Conservation (phyloP, 2,797 vertebrate species). For the Coracias cyanogaster region DNA sequence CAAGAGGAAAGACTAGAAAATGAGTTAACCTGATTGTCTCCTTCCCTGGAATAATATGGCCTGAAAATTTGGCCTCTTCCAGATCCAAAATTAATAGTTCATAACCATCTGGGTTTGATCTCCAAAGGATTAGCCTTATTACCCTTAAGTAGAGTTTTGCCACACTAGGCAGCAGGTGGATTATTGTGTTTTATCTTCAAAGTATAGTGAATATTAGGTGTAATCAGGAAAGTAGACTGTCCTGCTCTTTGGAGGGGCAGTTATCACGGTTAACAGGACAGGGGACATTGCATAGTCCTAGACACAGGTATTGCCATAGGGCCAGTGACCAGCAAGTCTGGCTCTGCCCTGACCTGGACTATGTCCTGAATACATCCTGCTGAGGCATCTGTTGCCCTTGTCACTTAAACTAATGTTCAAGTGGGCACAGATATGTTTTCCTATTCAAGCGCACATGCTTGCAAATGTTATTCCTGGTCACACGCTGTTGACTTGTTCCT, state of each 20-base stretch:
- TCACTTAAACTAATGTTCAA: conserved; percentile 31
- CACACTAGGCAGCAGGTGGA: background rate
- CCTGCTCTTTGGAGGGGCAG: background rate
- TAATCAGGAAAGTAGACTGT: background rate
- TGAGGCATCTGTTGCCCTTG: conserved; percentile 34
- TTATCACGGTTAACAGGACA: background rate
- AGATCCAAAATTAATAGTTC: background rate
- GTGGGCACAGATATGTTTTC: conserved; percentile 6
- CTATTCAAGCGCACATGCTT: background rate
- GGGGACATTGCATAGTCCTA: background rate
- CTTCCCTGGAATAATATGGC: background rate
- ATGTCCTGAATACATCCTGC: background rate
- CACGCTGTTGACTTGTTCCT: conserved; percentile 49
- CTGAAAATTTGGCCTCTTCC: background rate
- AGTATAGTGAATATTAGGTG: background rate
- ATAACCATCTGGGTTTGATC: background rate
- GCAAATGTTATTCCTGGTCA: conserved; percentile 59
- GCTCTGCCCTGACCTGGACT: background rate
- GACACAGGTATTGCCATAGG: background rate
- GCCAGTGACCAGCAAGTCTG: background rate
- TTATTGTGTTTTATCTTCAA: background rate
- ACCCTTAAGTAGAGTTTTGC: background rate
- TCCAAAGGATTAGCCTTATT: background rate
- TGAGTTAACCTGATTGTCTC: background rate
- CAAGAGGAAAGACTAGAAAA: background rate